Conservation (phyloP, 92 coral and sea anemone species). For the Actinernus sp. region DNA sequence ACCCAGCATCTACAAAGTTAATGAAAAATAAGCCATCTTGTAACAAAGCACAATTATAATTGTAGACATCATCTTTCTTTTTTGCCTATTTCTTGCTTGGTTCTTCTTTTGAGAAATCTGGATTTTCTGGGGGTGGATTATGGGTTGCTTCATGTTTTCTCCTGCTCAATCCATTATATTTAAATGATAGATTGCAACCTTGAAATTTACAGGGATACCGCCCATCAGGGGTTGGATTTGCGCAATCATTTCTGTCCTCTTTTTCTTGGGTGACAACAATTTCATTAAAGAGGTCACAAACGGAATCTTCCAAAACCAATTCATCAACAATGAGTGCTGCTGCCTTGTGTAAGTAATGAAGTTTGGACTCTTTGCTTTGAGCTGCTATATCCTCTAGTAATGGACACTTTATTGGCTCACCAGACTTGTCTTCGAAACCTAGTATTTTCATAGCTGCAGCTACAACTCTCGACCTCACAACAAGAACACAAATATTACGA, state of each 20-base stretch:
- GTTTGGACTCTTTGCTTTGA: slow-evolving; percentile 8
- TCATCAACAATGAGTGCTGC: no score
- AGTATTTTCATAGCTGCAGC: slow-evolving; percentile 55
- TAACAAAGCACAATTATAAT: slow-evolving; percentile 61
- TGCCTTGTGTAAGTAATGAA: no score
- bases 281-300: no score
- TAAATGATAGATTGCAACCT: no score
- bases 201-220: slow-evolving; percentile 27
- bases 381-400: slow-evolving; percentile 17
- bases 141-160: no score
- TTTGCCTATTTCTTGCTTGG: slow-evolving; percentile 3
- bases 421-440: slow-evolving; percentile 9
- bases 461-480: slow-evolving; percentile 29
- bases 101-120: no score
- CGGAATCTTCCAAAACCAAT: no score
- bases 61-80: slow-evolving; percentile 38
- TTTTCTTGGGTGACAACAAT: slow-evolving; percentile 24
- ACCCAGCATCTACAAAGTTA: slow-evolving; percentile 74
- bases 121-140: no score
- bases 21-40: slow-evolving; percentile 55
- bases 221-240: slow-evolving; percentile 2
- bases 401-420: slow-evolving; percentile 14
- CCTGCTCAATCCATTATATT: no score
- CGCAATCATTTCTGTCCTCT: slow-evolving; percentile 5
- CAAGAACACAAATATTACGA: slow-evolving; percentile 62